Conservation (phyloP, 2,797 vertebrate genomes). For the Calcarius lapponicus region DNA sequence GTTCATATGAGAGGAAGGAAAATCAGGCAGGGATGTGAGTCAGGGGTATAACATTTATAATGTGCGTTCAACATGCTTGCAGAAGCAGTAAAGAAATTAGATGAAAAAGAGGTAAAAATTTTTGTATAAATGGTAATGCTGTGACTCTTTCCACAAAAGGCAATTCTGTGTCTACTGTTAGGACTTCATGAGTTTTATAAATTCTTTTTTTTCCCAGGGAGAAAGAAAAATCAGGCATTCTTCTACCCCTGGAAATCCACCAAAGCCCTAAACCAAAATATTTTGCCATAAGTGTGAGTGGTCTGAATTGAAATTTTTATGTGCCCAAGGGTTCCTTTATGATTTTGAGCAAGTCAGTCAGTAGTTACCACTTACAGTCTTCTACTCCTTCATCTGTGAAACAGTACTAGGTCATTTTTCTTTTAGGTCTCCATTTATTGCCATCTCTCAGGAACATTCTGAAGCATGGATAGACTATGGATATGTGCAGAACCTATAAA, state of each 20-base stretch:
- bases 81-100: not conserved
- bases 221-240: not conserved
- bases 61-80: not conserved
- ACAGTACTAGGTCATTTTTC: not conserved
- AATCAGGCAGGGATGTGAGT: not conserved
- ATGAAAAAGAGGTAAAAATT: not conserved
- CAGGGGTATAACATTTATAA: not conserved
- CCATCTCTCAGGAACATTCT: not conserved
- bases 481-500: not conserved
- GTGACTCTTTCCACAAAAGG: not conserved
- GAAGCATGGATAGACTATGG: not conserved
- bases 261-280: not conserved
- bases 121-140: not conserved
- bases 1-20: slow-evolving; percentile 21
- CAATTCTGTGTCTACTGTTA: not conserved
- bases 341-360: not conserved
- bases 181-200: not conserved
- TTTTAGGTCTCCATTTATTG: not conserved
- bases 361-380: not conserved
- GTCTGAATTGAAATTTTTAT: not conserved
- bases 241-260: not conserved
- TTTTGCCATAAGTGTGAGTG: not conserved
- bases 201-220: not conserved
- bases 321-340: not conserved
- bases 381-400: not conserved